Percentiles rank a stretch among this genome's conserved stretches.
phyloP scores from a whole-genome alignment of 2,888 invertebrate species.

The Callimorpha dominula region DNA sequence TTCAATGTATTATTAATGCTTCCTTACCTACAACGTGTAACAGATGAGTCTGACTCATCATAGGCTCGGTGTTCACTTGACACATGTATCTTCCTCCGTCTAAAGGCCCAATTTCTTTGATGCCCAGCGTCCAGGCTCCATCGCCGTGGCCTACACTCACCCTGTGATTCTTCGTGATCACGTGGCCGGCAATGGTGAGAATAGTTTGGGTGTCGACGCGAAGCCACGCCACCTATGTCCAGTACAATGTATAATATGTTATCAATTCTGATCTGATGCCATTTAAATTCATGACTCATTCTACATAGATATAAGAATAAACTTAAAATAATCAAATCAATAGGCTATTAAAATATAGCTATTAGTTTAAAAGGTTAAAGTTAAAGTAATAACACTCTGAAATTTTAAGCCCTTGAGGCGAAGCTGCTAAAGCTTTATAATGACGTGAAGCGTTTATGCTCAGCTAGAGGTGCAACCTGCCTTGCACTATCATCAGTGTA shows the following conservation, averaged over 20 bases:
- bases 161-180: constrained; percentile 96
- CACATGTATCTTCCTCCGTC: constrained; percentile 96
- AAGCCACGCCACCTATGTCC: constrained; percentile 93
- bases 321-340: no score
- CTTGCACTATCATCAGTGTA: no score
- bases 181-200: constrained; percentile 94
- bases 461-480: no score
- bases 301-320: no score
- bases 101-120: constrained; percentile 91
- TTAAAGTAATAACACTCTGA: no score
- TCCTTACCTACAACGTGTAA: constrained; percentile 79
- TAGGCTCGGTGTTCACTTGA: constrained; percentile 82
- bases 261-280: neutral
- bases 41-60: constrained; percentile 83
- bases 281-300: no score
- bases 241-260: neutral
- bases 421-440: no score
- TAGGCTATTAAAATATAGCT: no score
- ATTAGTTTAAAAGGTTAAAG: no score
- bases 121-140: constrained; percentile 93
- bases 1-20: neutral
- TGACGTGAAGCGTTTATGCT: no score
- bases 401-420: no score
- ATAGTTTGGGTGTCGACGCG: constrained; percentile 96
- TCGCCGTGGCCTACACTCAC: constrained; percentile 93